phyloP scores from a whole-genome alignment of 2,797 vertebrate genomes.

The Synanceia verrucosa region DNA sequence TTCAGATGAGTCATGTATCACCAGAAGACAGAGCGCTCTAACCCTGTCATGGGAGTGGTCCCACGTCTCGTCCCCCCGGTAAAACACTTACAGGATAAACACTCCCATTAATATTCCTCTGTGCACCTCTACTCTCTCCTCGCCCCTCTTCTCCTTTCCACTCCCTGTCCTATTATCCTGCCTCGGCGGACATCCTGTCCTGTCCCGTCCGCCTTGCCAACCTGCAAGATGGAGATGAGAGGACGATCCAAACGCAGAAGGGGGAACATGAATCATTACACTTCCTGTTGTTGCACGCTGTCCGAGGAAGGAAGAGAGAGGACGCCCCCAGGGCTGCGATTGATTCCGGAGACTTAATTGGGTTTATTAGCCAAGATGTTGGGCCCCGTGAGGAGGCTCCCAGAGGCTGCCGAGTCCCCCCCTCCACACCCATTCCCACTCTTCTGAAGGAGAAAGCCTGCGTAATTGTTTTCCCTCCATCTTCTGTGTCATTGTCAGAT shows the following conservation, averaged over 20 bases:
- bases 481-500: conserved; percentile 86
- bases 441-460: conserved; percentile 81
- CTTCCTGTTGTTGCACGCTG: conserved; percentile 77
- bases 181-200: conserved; percentile 77
- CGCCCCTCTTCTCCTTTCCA: conserved; percentile 65
- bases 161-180: conserved; percentile 75
- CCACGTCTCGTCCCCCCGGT: conserved; percentile 63
- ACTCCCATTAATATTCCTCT: conserved; percentile 83
- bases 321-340: conserved; percentile 76
- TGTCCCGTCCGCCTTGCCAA: conserved; percentile 72
- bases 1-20: conserved; percentile 50
- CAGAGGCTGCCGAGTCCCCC: conserved; percentile 58
- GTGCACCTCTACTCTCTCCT: conserved; percentile 63
- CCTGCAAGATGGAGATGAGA: conserved; percentile 75
- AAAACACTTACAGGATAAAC: conserved; percentile 77
- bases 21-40: conserved; percentile 58
- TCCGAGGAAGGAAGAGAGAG: conserved; percentile 74
- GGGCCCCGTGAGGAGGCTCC: conserved; percentile 77
- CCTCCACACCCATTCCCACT: conserved; percentile 54
- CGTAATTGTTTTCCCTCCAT: conserved; percentile 87
- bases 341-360: conserved; percentile 84
- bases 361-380: conserved; percentile 86
- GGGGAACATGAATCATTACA: conserved; percentile 82
- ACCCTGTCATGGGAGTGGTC: conserved; percentile 65
- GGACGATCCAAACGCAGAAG: conserved; percentile 71